A percentile compares a stretch with the other conserved stretches of the same genome.
phyloP scores from a whole-genome alignment of 2,113 vertebrate species.

The Microtus ochrogaster region DNA sequence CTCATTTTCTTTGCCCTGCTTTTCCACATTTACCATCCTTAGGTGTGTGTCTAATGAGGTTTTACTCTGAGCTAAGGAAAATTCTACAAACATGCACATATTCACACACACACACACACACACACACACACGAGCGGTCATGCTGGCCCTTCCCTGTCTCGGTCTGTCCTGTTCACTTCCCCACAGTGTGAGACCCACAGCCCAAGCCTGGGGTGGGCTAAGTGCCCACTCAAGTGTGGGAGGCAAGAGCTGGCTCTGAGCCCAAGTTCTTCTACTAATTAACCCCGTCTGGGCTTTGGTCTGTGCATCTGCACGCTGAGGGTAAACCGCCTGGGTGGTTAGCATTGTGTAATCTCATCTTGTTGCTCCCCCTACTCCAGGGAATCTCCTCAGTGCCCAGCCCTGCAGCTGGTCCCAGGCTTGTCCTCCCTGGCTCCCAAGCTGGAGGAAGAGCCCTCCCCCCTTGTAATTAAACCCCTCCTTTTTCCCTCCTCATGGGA shows the following conservation, averaged over 20 bases:
- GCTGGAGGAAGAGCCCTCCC: slow-evolving; percentile 43
- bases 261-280: neutral
- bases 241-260: neutral
- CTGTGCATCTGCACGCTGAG: neutral
- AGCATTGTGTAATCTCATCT: slow-evolving; percentile 44
- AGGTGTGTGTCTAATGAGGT: neutral
- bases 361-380: neutral
- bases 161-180: neutral
- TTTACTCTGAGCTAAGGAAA: neutral
- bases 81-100: neutral
- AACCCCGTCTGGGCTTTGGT: neutral
- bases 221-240: neutral
- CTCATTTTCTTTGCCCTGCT: neutral
- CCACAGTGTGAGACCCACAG: neutral
- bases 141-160: neutral
- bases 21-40: neutral
- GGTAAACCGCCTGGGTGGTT: neutral
- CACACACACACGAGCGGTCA: too few relatives aligned
- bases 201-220: neutral
- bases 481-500: neutral
- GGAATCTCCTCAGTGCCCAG: slow-evolving; percentile 53
- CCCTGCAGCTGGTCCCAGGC: slow-evolving; percentile 71
- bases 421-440: slow-evolving; percentile 63
- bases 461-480: slow-evolving; percentile 12
- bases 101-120: too few relatives aligned